phyloP scores from a whole-genome alignment of 2,888 invertebrate genomes.

The Trichogramma evanescens region DNA sequence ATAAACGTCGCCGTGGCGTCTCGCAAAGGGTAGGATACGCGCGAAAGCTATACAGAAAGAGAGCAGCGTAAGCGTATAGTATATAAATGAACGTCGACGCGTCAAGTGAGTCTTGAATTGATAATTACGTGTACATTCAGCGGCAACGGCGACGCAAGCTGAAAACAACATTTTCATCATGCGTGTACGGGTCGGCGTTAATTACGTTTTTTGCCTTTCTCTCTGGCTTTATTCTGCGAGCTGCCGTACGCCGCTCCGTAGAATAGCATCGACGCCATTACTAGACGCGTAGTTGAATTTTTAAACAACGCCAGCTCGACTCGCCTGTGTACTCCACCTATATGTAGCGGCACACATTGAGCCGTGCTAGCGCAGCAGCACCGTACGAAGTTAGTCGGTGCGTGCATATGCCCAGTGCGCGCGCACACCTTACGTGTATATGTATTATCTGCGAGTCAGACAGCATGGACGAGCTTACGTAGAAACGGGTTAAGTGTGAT shows the following conservation, averaged over 20 bases:
- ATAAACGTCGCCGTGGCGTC: no score
- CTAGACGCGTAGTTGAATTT: not conserved
- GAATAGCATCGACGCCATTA: no score
- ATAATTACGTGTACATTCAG: not conserved
- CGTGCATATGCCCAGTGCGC: not conserved
- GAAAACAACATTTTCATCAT: no score
- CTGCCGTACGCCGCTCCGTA: no score
- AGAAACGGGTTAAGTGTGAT: conserved; percentile 30
- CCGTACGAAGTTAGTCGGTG: not conserved
- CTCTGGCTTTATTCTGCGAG: not conserved
- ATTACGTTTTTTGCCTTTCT: conserved; percentile 11
- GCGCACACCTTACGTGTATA: not conserved
- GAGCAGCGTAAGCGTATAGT: no score
- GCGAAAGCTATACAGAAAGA: no score
- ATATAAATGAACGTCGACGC: not conserved
- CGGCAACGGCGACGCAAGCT: no score
- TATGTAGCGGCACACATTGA: not conserved
- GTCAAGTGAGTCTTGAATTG: not conserved
- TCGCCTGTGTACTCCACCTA: not conserved
- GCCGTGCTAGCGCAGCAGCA: not conserved
- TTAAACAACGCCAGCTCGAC: not conserved
- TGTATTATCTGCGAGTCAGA: not conserved
- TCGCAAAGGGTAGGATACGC: no score
- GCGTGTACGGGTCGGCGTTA: conserved; percentile 2
- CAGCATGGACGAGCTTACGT: no score